Evolutionary conservation across 2,888 invertebrate genomes (phyloP), one percentile per base, ranked within the genome.

Genomic region (Tyria jacobaeae): DNA sequence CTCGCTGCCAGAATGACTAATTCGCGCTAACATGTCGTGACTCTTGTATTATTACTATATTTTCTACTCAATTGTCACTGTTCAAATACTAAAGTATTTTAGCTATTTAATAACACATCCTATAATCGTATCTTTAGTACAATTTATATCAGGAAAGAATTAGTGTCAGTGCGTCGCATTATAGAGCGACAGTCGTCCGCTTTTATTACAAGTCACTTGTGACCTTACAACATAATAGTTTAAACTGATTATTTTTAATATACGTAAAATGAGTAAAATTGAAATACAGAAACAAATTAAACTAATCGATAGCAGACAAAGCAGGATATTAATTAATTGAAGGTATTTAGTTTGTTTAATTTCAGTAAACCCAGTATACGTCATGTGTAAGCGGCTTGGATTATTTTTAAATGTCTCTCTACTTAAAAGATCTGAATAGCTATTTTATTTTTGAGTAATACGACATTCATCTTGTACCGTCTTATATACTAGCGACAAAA

Each of bases 1-100:
- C 80, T 86, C 88, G 76, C 70, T 91, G 93, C 93, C 93, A 93
- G 81, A 88, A 88, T 91, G 89, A 91, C 91, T 90, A 91, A 92
- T 91, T 87, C 87, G 70, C 81, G 79, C 80, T 78, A 85, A 81
- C 82, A 79, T 79, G 77, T 85, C 83, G 86, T 87, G 80, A 87
- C 84, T 89, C 83, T 87, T 71, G 73, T 87, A 87, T 86, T 85
- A 87, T 86, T 84, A 75, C 79, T 81, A 85, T 85, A 86, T 86
- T 86, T 89, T 82, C 79, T 82, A 82, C 79, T 84, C 79, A 83
- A 84, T 85, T 85, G 82, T 81, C 85, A 78, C 76, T 82, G 80
- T 81, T 82, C 75, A 59, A 74, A 82, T 70, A 72, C 59, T 76
- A 69, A 65, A 76, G 60, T 81, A 21, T 21, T 10, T 17, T 12